phyloP scores from a whole-genome alignment of 2,888 invertebrate genomes.

The Ectemnius continuus region DNA sequence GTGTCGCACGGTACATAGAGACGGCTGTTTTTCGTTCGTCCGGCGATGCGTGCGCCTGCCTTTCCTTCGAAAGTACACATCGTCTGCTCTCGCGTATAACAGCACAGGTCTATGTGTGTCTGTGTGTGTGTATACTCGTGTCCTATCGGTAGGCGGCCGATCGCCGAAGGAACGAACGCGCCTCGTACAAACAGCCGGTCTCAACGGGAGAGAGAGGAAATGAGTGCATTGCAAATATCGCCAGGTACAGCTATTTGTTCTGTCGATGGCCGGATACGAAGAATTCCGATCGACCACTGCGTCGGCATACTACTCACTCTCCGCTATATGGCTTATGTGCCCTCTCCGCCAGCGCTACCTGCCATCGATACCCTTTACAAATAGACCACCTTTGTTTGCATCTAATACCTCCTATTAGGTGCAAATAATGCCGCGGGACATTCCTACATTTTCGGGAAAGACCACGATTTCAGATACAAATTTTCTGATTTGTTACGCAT shows the following conservation, averaged over 20 bases:
- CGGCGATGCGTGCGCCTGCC: no score
- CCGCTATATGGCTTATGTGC: no score
- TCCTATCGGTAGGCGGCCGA: slow-evolving; percentile 24
- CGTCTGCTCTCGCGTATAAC: no score
- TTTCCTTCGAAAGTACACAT: no score
- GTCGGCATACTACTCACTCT: no score
- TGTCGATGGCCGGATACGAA: slow-evolving; percentile 47
- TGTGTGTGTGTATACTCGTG: neutral
- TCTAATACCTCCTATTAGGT: slow-evolving; percentile 10
- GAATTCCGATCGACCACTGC: slow-evolving; percentile 48
- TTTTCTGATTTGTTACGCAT: neutral
- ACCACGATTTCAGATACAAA: no score
- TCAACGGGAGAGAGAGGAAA: slow-evolving; percentile 14
- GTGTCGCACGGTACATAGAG: slow-evolving; percentile 3
- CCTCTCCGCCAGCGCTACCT: neutral
- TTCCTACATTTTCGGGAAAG: no score
- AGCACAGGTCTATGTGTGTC: no score
- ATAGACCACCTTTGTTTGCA: slow-evolving; percentile 11
- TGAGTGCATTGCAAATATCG: slow-evolving; percentile 60
- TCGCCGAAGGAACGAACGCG: slow-evolving; percentile 31
- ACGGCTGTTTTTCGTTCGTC: neutral
- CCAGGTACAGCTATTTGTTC: slow-evolving; percentile 49
- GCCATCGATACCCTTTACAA: slow-evolving; percentile 4
- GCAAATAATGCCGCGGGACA: no score
- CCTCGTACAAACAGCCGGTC: slow-evolving; percentile 28